Percentiles rank a stretch among this genome's conserved stretches.
Evolutionary conservation across 2,888 invertebrate species (phyloP).

Genomic region (Conomelus anceps): DNA sequence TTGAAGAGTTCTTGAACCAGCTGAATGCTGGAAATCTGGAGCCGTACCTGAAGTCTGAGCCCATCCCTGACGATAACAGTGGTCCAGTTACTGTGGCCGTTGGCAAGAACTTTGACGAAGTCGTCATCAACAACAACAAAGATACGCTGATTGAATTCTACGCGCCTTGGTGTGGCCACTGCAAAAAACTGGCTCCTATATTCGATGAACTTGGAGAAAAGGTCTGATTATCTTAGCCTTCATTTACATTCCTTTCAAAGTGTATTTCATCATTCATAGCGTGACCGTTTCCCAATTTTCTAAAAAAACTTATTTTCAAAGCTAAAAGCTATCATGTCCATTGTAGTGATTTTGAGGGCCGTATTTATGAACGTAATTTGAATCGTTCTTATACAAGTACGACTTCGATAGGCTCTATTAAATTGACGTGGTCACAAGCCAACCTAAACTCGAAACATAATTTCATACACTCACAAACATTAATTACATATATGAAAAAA

Average conservation of each 20-base stretch:
- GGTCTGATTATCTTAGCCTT: slow-evolving; percentile 41
- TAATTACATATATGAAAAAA: too few relatives aligned
- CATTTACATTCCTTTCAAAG: too few relatives aligned
- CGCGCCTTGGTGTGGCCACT: slow-evolving; percentile 99
- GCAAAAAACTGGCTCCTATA: slow-evolving; percentile 89
- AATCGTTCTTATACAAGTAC: too few relatives aligned
- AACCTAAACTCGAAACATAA: too few relatives aligned
- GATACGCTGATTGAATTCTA: slow-evolving; percentile 98
- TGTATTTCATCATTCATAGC: too few relatives aligned
- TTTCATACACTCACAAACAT: too few relatives aligned
- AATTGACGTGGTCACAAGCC: too few relatives aligned
- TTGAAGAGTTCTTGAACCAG: slow-evolving; percentile 78
- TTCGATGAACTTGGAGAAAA: slow-evolving; percentile 91
- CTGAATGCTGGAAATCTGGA: slow-evolving; percentile 75
- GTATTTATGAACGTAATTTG: too few relatives aligned
- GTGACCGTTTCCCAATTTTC: neutral
- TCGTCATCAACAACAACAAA: slow-evolving; percentile 81
- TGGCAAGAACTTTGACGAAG: slow-evolving; percentile 92
- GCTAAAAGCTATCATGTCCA: neutral
- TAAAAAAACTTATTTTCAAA: neutral
- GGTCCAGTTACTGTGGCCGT: slow-evolving; percentile 85
- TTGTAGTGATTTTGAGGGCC: slow-evolving; percentile 6
- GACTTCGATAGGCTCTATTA: too few relatives aligned
- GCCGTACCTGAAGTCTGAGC: slow-evolving; percentile 91
- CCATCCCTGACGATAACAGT: slow-evolving; percentile 77